Conservation (phyloP, 2,888 invertebrate species). For the Folsomia candida region DNA sequence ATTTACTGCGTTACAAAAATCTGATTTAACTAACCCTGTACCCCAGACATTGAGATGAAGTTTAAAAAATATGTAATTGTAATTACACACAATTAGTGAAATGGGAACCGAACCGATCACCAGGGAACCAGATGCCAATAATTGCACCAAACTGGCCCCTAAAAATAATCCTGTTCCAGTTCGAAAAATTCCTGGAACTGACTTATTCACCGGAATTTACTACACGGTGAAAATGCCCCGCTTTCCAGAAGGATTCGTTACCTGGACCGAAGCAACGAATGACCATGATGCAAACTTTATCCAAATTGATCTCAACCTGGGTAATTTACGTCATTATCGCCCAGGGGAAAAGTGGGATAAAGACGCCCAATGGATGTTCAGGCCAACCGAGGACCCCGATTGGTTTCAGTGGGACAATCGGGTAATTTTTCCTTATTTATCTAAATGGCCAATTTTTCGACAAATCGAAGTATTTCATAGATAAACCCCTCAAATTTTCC, state of each 20-base stretch:
- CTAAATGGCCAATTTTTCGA: too few species aligned
- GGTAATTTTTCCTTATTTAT: too few species aligned
- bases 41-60: too few species aligned
- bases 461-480: background rate
- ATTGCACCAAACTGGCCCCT: too few species aligned
- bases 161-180: too few species aligned
- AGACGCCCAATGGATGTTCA: slow-evolving; percentile 19
- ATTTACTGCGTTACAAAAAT: too few species aligned
- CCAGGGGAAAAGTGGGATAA: background rate
- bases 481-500: background rate
- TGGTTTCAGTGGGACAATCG: slow-evolving; percentile 4
- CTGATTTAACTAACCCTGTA: too few species aligned
- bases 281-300: background rate
- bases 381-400: background rate
- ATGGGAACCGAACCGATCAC: too few species aligned
- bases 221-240: slow-evolving; percentile 12
- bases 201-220: slow-evolving; percentile 11
- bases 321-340: background rate
- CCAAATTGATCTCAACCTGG: slow-evolving; percentile 5
- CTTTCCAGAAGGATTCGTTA: slow-evolving; percentile 33
- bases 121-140: too few species aligned
- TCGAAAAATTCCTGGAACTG: slow-evolving; percentile 11
- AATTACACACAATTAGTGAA: too few species aligned
- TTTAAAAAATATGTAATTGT: too few species aligned
- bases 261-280: slow-evolving; percentile 8